These are phyloP conservation scores for Ellobium chinense DNA, from an alignment of 2,888 invertebrate species.

Conservation along the genomic window DNA sequence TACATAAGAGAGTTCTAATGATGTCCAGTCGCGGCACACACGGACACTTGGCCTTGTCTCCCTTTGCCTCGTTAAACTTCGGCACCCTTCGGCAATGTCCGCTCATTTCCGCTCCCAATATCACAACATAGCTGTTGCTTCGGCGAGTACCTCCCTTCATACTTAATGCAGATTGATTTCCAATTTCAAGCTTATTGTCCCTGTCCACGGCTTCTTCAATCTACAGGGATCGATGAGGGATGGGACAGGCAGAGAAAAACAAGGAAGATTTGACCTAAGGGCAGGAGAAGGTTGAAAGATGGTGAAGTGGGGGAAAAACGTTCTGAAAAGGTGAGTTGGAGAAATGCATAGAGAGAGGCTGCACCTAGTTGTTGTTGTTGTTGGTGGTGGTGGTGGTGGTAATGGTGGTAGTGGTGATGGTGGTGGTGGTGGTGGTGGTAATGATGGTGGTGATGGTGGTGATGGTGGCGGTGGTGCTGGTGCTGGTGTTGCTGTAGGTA, in stretches of 20 bases:
- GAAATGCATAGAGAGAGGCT: background rate
- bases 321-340: background rate
- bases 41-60: background rate
- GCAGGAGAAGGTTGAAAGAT: background rate
- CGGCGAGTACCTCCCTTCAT: background rate
- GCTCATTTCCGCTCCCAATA: background rate
- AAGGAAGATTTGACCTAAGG: background rate
- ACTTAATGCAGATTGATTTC: background rate
- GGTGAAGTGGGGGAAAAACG: background rate
- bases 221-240: background rate
- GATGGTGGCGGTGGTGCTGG: too few relatives aligned
- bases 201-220: background rate
- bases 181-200: background rate
- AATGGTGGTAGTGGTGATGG: too few relatives aligned
- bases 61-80: slow-evolving; percentile 12
- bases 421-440: too few relatives aligned
- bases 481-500: too few relatives aligned
- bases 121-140: background rate
- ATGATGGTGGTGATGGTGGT: too few relatives aligned
- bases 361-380: too few relatives aligned
- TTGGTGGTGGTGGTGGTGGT: too few relatives aligned
- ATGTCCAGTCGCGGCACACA: background rate
- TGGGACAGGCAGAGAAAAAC: background rate
- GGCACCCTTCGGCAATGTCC: slow-evolving; percentile 32
- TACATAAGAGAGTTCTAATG: background rate